Percentiles rank a stretch among this genome's conserved stretches.
Conservation (phyloP, 2,888 invertebrate species). For the Cephus pygmeus region DNA sequence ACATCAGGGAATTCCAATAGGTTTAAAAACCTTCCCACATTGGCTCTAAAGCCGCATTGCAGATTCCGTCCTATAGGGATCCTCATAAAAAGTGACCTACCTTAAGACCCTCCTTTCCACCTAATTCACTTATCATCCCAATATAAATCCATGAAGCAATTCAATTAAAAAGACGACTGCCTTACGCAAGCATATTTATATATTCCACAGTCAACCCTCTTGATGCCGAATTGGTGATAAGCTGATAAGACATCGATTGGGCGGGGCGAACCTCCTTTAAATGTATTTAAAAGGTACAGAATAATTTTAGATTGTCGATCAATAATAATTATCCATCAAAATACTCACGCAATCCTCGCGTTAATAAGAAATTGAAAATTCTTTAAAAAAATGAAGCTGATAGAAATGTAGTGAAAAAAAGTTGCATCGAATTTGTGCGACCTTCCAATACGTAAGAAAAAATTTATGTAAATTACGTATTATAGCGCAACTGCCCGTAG, state of each 20-base stretch:
- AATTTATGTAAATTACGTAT: constrained; percentile 12
- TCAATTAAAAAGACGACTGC: not conserved
- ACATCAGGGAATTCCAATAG: not conserved
- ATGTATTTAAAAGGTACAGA: not conserved
- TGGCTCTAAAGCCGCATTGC: not conserved
- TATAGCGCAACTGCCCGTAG: not conserved
- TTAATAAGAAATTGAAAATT: not conserved
- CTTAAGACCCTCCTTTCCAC: not conserved
- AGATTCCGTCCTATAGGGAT: not conserved
- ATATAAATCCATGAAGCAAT: not conserved
- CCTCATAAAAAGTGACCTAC: not conserved
- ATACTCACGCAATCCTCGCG: not conserved
- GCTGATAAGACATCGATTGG: constrained; percentile 14
- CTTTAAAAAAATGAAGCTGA: not conserved
- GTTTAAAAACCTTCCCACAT: not conserved
- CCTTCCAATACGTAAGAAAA: not conserved
- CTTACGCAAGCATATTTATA: not conserved
- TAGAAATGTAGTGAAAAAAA: not conserved
- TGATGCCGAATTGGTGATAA: not conserved
- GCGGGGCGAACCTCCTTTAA: constrained; percentile 10
- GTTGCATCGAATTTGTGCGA: not conserved
- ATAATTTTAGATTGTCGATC: not conserved
- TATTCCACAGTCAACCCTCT: not conserved
- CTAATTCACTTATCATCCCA: not conserved
- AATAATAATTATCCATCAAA: not conserved